Conservation (phyloP, 2,797 vertebrate genomes). For the Siniperca obscura region DNA sequence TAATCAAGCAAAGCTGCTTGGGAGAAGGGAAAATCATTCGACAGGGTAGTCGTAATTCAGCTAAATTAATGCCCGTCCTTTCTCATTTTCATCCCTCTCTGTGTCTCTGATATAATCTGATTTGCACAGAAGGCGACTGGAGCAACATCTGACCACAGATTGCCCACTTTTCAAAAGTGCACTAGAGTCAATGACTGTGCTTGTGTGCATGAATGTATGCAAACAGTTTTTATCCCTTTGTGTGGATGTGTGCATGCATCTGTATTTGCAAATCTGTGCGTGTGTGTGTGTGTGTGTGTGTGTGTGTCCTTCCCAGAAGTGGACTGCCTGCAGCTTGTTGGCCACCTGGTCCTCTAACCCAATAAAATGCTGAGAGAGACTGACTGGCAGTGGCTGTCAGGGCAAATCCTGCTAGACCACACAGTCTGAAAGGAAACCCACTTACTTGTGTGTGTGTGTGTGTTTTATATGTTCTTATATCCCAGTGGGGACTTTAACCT, state of each 20-base stretch:
- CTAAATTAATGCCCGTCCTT: slow-evolving; percentile 40
- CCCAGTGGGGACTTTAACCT: too few relatives aligned
- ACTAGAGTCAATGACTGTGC: background rate
- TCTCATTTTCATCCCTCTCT: slow-evolving; percentile 35
- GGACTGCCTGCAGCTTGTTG: slow-evolving; percentile 64
- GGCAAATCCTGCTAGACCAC: slow-evolving; percentile 30
- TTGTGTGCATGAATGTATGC: slow-evolving; percentile 22
- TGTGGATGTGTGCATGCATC: background rate
- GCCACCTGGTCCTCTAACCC: slow-evolving; percentile 77
- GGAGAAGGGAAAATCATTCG: slow-evolving; percentile 38
- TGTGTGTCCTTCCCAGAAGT: slow-evolving; percentile 71
- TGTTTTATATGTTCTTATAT: background rate
- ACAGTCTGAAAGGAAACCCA: slow-evolving; percentile 30
- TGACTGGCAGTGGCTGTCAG: slow-evolving; percentile 58
- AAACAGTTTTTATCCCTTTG: slow-evolving; percentile 9
- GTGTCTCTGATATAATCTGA: slow-evolving; percentile 38
- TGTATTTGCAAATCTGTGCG: background rate
- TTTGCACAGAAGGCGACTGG: slow-evolving; percentile 4
- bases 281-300: slow-evolving; percentile 7
- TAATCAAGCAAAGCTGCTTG: slow-evolving; percentile 63
- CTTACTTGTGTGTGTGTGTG: slow-evolving; percentile 7
- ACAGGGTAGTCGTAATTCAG: slow-evolving; percentile 45
- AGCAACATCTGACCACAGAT: slow-evolving; percentile 26
- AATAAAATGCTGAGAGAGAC: slow-evolving; percentile 71
- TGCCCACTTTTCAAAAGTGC: slow-evolving; percentile 22